A percentile compares a stretch with the other conserved stretches of the same genome.
Conservation (phyloP, 1,140 invertebrate species). For the Bombyx mori region ASM3026992v2 NC_085119.1:12727501-12728000, state of each 20-base stretch:
- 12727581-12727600: conserved; percentile 21
- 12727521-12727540: background rate
- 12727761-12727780: conserved; percentile 2
- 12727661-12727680: conserved; percentile 22
- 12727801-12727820: too few relatives aligned
- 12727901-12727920: too few relatives aligned
- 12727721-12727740: conserved; percentile 20
- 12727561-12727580: conserved; percentile 23
- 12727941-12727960: too few relatives aligned
- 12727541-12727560: conserved; percentile 13
- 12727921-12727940: too few relatives aligned
- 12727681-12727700: conserved; percentile 17
- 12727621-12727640: conserved; percentile 25
- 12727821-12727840: too few relatives aligned
- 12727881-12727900: too few relatives aligned
- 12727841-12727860: too few relatives aligned
- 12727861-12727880: too few relatives aligned
- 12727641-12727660: conserved; percentile 28
- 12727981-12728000: too few relatives aligned
- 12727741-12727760: conserved; percentile 22
- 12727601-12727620: conserved; percentile 19
- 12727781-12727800: conserved; percentile 6
- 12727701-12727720: conserved; percentile 21
- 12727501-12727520: background rate
- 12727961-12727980: too few relatives aligned